Conservation (phyloP, 2,113 vertebrate genomes). For the Okapia johnstoni region DNA sequence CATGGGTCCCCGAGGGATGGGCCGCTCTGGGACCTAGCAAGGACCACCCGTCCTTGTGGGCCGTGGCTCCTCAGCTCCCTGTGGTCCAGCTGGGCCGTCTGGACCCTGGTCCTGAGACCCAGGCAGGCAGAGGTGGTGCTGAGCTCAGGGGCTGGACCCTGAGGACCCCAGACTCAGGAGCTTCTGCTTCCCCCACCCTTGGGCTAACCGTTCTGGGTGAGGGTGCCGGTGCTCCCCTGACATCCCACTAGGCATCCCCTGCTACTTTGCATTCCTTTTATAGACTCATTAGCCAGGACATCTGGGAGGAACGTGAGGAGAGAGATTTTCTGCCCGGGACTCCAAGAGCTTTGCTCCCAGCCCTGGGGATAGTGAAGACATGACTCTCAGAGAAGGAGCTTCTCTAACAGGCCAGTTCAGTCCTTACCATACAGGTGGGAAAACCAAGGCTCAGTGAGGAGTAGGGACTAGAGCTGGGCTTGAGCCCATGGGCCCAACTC, state of each 20-base stretch:
- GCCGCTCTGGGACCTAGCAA: neutral
- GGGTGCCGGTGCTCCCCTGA: neutral
- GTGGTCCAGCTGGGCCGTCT: neutral
- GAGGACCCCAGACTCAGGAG: neutral
- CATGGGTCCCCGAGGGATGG: neutral
- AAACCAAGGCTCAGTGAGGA: neutral
- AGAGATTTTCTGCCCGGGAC: neutral
- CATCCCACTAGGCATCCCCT: neutral
- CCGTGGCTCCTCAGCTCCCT: neutral
- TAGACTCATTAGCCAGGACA: neutral
- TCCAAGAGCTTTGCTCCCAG: neutral
- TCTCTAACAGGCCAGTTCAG: neutral
- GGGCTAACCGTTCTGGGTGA: neutral
- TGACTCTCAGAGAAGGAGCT: neutral
- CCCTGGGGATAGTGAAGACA: neutral
- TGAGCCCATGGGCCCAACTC: neutral
- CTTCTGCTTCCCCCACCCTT: neutral
- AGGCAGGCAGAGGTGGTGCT: conserved; percentile 2
- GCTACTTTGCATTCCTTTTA: neutral
- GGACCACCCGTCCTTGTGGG: neutral
- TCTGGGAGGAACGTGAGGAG: neutral
- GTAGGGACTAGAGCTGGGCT: neutral
- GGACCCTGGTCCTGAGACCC: neutral
- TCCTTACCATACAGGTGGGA: neutral
- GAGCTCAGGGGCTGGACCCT: neutral